A percentile compares a stretch with the other conserved stretches of the same genome.
Conservation (phyloP, 2,888 invertebrate species). For the Acheta domesticus region DNA sequence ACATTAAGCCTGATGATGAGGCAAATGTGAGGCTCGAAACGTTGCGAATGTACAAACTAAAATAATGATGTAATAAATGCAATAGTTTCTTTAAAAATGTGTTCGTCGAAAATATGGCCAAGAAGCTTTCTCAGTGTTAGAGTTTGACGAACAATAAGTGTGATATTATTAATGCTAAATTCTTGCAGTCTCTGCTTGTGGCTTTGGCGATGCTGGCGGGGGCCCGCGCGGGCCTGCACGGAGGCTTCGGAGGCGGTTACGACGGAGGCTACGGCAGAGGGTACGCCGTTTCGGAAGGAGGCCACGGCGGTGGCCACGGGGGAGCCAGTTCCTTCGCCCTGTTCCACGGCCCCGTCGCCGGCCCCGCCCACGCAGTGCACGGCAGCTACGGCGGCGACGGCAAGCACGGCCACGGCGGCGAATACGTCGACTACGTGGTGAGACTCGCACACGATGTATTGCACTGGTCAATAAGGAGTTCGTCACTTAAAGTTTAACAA, state of each 20-base stretch:
- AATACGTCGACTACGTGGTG: constrained; percentile 3
- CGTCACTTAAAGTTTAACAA: too few species aligned
- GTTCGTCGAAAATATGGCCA: too few species aligned
- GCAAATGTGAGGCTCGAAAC: too few species aligned
- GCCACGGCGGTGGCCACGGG: constrained; percentile 29
- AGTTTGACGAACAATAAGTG: too few species aligned
- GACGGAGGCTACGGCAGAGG: background rate
- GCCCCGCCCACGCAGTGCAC: constrained; percentile 30
- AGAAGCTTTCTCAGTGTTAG: too few species aligned
- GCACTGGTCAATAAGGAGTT: too few species aligned
- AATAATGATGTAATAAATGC: too few species aligned
- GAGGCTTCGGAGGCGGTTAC: background rate
- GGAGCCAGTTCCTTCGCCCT: constrained; percentile 31
- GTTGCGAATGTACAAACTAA: too few species aligned
- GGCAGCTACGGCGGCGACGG: constrained; percentile 26
- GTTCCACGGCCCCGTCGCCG: constrained; percentile 34
- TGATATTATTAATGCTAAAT: too few species aligned
- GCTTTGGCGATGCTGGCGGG: background rate
- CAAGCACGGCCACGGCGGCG: constrained; percentile 29
- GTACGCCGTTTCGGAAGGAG: background rate
- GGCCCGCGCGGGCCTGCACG: background rate
- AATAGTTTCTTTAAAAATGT: too few species aligned
- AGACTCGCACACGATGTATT: background rate
- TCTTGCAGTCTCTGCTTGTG: too few species aligned
- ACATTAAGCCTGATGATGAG: too few species aligned